Percentiles rank a stretch among this genome's conserved stretches.
Conservation (phyloP, 2,888 invertebrate species). For the Trachelus tabidus region DNA sequence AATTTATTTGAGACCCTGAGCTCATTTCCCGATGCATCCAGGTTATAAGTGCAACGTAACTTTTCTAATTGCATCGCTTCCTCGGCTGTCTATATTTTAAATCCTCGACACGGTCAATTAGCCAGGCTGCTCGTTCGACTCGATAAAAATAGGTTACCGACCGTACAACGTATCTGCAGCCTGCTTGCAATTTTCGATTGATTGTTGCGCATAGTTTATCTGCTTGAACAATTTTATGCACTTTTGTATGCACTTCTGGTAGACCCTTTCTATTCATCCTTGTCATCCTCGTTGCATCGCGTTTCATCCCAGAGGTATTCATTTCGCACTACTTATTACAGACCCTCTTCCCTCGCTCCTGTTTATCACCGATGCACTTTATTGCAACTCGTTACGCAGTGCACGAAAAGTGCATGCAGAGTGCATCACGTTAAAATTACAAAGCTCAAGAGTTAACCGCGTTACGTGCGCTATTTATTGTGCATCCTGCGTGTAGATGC, state of each 20-base stretch:
- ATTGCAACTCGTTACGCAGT: neutral
- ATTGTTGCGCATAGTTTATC: neutral
- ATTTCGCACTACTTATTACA: neutral
- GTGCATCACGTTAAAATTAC: neutral
- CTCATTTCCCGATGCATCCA: neutral
- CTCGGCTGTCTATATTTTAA: constrained; percentile 1
- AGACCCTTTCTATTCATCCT: neutral
- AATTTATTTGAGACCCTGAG: neutral
- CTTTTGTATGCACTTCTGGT: neutral
- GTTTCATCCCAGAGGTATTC: neutral
- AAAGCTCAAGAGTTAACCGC: neutral
- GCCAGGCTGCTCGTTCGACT: neutral
- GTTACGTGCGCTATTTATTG: neutral
- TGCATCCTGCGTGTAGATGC: neutral
- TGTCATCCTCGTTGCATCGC: neutral
- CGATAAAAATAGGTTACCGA: neutral
- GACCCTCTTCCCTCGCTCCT: neutral
- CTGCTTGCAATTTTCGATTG: neutral
- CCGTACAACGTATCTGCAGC: neutral
- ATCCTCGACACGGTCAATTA: neutral
- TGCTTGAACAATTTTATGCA: neutral
- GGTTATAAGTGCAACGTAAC: neutral
- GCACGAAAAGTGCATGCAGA: neutral
- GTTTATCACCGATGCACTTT: neutral
- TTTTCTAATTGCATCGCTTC: neutral